Evolutionary conservation across 2,113 vertebrate genomes (phyloP).

Genomic region (Ascaphus truei): DNA sequence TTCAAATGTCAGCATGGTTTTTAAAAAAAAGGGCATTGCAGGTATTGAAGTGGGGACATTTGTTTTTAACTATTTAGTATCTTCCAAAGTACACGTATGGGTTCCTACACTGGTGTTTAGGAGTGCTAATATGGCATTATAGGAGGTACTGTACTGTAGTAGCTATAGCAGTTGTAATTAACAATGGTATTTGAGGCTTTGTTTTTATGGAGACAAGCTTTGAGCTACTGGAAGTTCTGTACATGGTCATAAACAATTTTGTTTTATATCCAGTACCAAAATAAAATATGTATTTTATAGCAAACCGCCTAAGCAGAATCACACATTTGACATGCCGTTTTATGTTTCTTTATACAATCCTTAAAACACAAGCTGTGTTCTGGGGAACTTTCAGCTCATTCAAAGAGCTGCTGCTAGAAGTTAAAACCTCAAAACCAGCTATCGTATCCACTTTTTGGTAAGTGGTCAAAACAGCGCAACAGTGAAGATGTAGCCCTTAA

Average conservation of each 20-base stretch:
- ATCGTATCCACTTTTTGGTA: too few species aligned
- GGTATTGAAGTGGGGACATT: too few species aligned
- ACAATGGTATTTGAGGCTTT: background rate
- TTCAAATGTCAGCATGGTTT: too few species aligned
- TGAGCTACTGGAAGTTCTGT: background rate
- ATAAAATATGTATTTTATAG: slow-evolving; percentile 23
- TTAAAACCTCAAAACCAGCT: too few species aligned
- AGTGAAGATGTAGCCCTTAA: too few species aligned
- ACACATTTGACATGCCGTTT: slow-evolving; percentile 6
- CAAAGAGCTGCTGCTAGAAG: too few species aligned
- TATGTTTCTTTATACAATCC: background rate
- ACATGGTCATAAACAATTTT: background rate
- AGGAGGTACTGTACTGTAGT: background rate
- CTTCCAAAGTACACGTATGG: background rate
- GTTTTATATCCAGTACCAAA: background rate
- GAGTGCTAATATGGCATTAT: background rate
- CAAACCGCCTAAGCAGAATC: background rate
- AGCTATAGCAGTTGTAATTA: background rate
- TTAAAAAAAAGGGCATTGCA: too few species aligned
- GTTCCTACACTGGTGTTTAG: background rate
- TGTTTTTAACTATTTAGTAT: too few species aligned
- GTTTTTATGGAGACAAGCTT: background rate
- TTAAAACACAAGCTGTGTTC: background rate
- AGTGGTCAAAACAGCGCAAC: too few species aligned
- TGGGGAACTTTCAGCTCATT: too few species aligned